phyloP scores from a whole-genome alignment of 2,888 invertebrate species.

The Amblyteles armatorius region DNA sequence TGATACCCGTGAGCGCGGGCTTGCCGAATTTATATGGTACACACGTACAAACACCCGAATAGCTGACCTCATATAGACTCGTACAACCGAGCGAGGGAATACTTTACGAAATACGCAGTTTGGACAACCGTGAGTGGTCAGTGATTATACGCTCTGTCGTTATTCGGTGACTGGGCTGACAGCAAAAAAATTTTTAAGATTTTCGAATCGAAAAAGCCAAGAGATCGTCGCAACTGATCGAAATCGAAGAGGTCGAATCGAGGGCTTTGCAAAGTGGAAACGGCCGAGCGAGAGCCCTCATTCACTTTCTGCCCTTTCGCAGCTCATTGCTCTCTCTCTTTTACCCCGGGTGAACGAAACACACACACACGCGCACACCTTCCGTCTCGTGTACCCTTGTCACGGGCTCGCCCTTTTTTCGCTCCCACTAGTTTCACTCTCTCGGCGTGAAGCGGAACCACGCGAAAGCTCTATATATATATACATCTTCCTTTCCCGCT shows the following conservation, averaged over 20 bases:
- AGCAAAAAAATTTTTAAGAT: neutral
- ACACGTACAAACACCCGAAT: slow-evolving; percentile 18
- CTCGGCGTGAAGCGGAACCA: slow-evolving; percentile 15
- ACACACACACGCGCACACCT: neutral
- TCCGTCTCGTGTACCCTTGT: neutral
- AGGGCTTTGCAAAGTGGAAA: slow-evolving; percentile 41
- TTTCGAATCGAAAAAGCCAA: slow-evolving; percentile 22
- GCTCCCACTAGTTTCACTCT: slow-evolving; percentile 8
- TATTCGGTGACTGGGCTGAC: neutral
- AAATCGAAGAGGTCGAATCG: slow-evolving; percentile 27
- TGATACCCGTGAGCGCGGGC: neutral
- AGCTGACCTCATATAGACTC: neutral
- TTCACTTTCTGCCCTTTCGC: slow-evolving; percentile 27
- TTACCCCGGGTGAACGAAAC: slow-evolving; percentile 5
- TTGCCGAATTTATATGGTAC: slow-evolving; percentile 6
- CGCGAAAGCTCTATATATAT: neutral
- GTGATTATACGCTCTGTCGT: slow-evolving; percentile 27
- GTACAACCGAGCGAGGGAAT: slow-evolving; percentile 3
- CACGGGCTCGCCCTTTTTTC: slow-evolving; percentile 7
- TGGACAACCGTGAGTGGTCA: slow-evolving; percentile 18
- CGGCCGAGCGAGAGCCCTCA: slow-evolving; percentile 19
- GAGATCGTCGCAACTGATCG: slow-evolving; percentile 3
- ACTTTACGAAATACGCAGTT: slow-evolving; percentile 10
- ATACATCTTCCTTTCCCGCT: slow-evolving; percentile 1
- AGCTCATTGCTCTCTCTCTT: slow-evolving; percentile 12